Evolutionary conservation across 2,113 vertebrate species (phyloP), one percentile per base, ranked within the genome.

Genomic region (Dipodomys spectabilis): DNA sequence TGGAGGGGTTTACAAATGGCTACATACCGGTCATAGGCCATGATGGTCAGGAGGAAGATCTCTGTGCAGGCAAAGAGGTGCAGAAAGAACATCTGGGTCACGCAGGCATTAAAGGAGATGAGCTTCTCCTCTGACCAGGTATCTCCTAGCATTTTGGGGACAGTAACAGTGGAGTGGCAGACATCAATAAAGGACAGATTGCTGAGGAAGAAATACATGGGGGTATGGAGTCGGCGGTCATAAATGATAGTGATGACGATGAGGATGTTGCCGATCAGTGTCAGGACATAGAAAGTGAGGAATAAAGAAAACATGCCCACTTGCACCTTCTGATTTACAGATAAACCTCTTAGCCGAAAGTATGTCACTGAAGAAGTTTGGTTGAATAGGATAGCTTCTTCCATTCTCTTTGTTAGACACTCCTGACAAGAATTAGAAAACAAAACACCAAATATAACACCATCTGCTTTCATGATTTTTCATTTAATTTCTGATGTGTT

Each of bases 141-240:
- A 65, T 97, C 97, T 30, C 15, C 80, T 22, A 98, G 93, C 97
- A 98, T 97, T 77, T 96, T 98, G 82, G 97, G 98, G 18, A 98
- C 89, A 19, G 97, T 98, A 90, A 98, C 97, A 0, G 96, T 96
- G n/a, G 97, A 93, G 69, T 97, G 97, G 74, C 97, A 97, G 73
- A 98, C 60, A 20, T 98, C 98, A 1, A 98, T 96, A 53, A 98
- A 97, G n/a, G 97, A 98, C 16, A 98, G 92, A 53, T 98, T 98
- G 84, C 96, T 96, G 49, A 98, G 96, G 81, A 98, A 98, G 93
- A 98, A 98, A 74, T 98, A 98, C 97, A 98, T 98, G 16, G 98
- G 98, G 0, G 95, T 97, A 3, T 96, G 95, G 25, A 98, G 96
- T n/a, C 11, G 65, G 44, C 1, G 65, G 68, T 98, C 96, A 23